Percentiles rank a stretch among this genome's conserved stretches.
These are phyloP conservation scores for Cantharis lateralis DNA, from an alignment of 2,888 invertebrate genomes.

Conservation along the genomic window DNA sequence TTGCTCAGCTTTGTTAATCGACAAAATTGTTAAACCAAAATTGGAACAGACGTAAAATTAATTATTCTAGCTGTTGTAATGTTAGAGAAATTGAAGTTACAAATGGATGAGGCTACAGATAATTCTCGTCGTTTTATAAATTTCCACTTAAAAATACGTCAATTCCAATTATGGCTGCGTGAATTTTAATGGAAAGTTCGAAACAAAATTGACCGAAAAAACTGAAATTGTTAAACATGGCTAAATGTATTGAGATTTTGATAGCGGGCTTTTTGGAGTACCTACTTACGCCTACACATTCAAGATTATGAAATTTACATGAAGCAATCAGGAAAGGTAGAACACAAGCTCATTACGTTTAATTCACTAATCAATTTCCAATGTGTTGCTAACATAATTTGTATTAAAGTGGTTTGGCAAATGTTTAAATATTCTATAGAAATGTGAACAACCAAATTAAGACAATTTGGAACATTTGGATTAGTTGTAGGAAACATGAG, in stretches of 20 bases:
- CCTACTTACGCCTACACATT: background rate
- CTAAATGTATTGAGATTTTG: background rate
- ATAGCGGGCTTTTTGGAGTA: background rate
- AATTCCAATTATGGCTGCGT: background rate
- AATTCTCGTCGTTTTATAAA: constrained; percentile 15
- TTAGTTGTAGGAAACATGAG: background rate
- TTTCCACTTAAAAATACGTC: constrained; percentile 12
- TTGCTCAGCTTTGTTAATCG: constrained; percentile 13
- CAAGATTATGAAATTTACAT: background rate
- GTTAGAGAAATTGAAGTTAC: constrained; percentile 13
- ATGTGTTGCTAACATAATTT: background rate
- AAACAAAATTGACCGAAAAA: background rate
- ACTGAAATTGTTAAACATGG: background rate
- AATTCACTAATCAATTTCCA: background rate
- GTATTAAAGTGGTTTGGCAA: background rate
- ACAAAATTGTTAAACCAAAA: constrained; percentile 13
- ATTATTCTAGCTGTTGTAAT: constrained; percentile 12
- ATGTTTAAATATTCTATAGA: background rate
- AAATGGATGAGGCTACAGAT: constrained; percentile 13
- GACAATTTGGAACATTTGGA: background rate
- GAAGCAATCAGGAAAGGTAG: background rate
- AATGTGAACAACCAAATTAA: background rate
- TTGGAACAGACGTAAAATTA: constrained; percentile 16
- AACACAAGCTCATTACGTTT: background rate
- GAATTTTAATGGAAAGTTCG: background rate